Percentiles rank a stretch among this genome's conserved stretches.
These are phyloP conservation scores for Pipistrellus kuhlii DNA, from an alignment of 2,797 vertebrate species.

Conservation along the genomic window DNA sequence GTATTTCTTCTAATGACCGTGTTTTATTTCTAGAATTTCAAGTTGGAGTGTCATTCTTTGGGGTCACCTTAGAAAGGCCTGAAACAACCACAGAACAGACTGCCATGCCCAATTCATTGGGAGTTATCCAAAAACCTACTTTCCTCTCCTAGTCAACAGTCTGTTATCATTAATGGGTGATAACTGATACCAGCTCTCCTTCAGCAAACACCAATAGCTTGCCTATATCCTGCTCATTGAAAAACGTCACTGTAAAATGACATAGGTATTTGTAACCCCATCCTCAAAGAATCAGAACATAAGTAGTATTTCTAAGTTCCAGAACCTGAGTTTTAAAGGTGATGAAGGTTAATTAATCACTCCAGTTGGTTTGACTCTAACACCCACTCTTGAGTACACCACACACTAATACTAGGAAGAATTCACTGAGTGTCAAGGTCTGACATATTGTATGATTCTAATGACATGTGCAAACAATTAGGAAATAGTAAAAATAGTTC, in stretches of 20 bases:
- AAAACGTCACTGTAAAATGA: background rate
- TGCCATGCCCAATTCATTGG: background rate
- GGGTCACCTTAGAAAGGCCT: background rate
- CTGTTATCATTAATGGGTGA: background rate
- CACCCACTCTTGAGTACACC: background rate
- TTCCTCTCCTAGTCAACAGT: background rate
- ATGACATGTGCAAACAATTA: background rate
- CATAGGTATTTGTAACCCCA: background rate
- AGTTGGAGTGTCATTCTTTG: background rate
- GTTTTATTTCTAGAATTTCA: conserved; percentile 54
- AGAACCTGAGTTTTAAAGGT: background rate
- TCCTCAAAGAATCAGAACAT: background rate
- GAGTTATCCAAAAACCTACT: background rate
- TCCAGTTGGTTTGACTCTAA: background rate
- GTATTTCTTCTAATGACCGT: background rate
- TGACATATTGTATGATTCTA: background rate
- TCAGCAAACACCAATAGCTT: background rate
- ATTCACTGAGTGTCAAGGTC: background rate
- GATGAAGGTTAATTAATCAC: background rate
- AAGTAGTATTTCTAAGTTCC: background rate
- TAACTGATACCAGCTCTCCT: background rate
- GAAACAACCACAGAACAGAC: background rate
- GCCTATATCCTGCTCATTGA: background rate
- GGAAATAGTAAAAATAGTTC: background rate
- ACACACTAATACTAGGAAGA: background rate